These are phyloP conservation scores for Rhipidura dahli DNA, from an alignment of 2,113 vertebrate genomes.

Conservation along the genomic window DNA sequence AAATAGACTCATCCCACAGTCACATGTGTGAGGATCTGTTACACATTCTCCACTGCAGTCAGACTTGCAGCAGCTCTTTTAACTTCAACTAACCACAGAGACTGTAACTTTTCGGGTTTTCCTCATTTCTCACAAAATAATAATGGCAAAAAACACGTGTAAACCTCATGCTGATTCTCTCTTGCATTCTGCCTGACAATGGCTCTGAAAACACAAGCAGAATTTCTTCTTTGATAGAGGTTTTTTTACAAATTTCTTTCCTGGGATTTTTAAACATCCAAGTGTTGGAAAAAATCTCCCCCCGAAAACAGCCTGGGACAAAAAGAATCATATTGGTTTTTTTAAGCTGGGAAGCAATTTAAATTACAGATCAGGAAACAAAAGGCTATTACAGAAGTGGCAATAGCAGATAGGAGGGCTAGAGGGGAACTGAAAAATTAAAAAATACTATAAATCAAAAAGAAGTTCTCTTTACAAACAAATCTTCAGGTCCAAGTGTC, in stretches of 20 bases:
- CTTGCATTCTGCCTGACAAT: not conserved
- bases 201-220: not conserved
- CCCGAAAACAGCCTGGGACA: not conserved
- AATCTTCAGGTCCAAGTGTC: not conserved
- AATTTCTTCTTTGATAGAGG: not conserved
- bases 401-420: not conserved
- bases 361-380: not conserved
- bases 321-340: not conserved
- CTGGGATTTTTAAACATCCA: not conserved
- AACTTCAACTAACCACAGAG: not conserved
- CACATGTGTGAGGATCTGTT: constrained; percentile 44
- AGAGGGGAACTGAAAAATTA: not conserved
- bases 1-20: constrained; percentile 51
- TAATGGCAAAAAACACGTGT: fast-evolving
- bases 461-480: not conserved
- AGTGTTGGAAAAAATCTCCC: not conserved
- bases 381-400: not conserved
- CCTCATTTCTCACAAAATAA: not conserved
- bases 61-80: not conserved
- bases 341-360: not conserved
- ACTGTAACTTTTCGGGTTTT: not conserved
- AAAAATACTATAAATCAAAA: not conserved
- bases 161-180: not conserved
- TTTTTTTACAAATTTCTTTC: not conserved
- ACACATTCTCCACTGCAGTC: not conserved